Evolutionary conservation across 2,797 vertebrate species (phyloP).

Genomic region (Macropodus opercularis): DNA sequence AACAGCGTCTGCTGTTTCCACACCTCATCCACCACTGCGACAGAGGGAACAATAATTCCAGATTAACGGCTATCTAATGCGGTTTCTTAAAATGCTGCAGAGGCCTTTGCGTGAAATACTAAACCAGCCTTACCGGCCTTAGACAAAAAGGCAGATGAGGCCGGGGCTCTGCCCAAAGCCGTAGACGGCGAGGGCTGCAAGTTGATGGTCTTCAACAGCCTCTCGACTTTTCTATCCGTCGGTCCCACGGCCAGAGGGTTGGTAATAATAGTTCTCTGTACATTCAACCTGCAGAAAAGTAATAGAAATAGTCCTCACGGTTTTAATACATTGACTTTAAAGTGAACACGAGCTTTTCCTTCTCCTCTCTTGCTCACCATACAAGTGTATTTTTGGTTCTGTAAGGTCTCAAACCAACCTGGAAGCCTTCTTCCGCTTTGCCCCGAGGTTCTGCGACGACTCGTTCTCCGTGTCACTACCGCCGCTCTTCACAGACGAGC

Average conservation of each 20-base stretch:
- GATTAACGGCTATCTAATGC: background rate
- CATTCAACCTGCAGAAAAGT: conserved; percentile 63
- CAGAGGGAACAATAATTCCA: background rate
- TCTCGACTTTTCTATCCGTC: conserved; percentile 82
- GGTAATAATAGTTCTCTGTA: conserved; percentile 81
- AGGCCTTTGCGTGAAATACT: background rate
- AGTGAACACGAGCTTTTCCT: no score
- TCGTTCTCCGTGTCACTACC: conserved; percentile 62
- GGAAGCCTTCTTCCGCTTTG: conserved; percentile 69
- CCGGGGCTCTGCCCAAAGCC: conserved; percentile 46
- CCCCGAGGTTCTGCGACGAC: conserved; percentile 46
- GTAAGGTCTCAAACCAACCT: conserved; percentile 76
- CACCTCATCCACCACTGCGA: conserved; percentile 83
- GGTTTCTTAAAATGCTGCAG: background rate
- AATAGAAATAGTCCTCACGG: conserved; percentile 8
- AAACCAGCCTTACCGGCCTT: conserved; percentile 77
- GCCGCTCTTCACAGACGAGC: conserved; percentile 43
- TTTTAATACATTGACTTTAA: no score
- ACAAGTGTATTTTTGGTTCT: no score
- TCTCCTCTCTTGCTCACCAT: no score
- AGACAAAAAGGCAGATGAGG: conserved; percentile 71
- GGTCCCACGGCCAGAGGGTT: conserved; percentile 84
- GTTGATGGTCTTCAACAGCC: conserved; percentile 81
- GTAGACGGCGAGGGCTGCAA: conserved; percentile 71
- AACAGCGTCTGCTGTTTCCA: conserved; percentile 89